These are phyloP conservation scores for Mormyrops attenuatus DNA, from an alignment of 2,797 vertebrate species.

Conservation along the genomic window DNA sequence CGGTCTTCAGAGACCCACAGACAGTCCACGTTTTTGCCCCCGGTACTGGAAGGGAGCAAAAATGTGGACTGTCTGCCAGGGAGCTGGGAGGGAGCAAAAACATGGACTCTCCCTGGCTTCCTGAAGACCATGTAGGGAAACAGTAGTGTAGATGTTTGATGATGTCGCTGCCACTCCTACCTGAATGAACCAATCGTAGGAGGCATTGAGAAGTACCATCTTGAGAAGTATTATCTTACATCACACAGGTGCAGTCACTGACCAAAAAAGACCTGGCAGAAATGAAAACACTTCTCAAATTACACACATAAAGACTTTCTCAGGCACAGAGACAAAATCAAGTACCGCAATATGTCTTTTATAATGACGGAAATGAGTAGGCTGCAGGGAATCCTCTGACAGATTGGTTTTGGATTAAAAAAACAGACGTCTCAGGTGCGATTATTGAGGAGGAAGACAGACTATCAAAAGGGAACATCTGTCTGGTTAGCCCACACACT, in stretches of 20 bases:
- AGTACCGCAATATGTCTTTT: neutral
- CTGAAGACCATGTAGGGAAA: neutral
- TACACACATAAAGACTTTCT: neutral
- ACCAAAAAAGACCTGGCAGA: neutral
- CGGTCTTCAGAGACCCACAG: neutral
- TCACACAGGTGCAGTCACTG: neutral
- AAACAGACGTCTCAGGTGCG: neutral
- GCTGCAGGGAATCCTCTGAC: neutral
- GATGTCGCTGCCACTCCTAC: neutral
- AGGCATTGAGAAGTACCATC: neutral
- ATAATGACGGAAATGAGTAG: neutral
- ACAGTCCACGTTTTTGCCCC: neutral
- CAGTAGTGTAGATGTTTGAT: neutral
- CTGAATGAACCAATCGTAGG: neutral
- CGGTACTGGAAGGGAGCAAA: neutral
- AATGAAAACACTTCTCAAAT: neutral
- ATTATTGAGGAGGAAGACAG: neutral
- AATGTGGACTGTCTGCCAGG: neutral
- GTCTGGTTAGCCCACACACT: conserved; percentile 28
- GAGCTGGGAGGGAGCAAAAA: neutral
- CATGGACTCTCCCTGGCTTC: neutral
- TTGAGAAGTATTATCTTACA: neutral
- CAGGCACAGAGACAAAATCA: neutral
- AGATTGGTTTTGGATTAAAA: neutral
- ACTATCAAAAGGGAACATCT: conserved; percentile 23